These are phyloP conservation scores for Chiroxiphia lanceolata DNA, from an alignment of 2,797 vertebrate genomes.

Conservation along the genomic window DNA sequence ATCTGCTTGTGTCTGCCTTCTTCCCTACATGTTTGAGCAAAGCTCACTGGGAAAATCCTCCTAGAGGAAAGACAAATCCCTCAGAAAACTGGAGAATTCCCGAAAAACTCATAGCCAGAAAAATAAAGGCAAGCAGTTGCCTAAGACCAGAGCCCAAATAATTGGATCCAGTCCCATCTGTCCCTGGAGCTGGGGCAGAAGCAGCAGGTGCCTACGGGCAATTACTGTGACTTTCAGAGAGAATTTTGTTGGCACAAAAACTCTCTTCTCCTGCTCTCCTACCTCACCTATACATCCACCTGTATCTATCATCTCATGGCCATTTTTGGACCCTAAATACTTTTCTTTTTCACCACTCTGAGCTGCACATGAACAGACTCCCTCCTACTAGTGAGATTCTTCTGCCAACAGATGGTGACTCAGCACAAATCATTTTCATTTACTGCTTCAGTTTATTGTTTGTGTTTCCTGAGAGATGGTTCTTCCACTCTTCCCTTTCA, in stretches of 20 bases:
- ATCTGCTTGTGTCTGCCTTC: conserved; percentile 8
- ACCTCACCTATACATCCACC: neutral
- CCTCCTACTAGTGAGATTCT: neutral
- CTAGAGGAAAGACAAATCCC: neutral
- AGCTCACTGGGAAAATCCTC: neutral
- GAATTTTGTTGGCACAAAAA: neutral
- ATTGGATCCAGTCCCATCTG: neutral
- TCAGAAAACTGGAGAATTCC: neutral
- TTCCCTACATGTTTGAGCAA: neutral
- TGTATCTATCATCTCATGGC: neutral
- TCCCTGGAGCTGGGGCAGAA: neutral
- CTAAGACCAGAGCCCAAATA: neutral
- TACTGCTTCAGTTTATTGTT: neutral
- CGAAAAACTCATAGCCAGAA: neutral
- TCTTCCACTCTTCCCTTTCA: neutral
- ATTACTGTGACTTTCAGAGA: neutral
- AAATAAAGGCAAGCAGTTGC: neutral
- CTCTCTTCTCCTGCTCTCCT: neutral
- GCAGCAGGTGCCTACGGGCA: neutral
- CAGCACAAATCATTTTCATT: neutral
- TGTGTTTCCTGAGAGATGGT: neutral
- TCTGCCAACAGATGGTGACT: neutral
- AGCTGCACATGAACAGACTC: accelerated
- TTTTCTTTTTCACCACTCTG: neutral
- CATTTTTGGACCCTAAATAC: neutral